These are phyloP conservation scores for Cheirogaleus medius DNA, from an alignment of 2,113 vertebrate species.

Conservation along the genomic window DNA sequence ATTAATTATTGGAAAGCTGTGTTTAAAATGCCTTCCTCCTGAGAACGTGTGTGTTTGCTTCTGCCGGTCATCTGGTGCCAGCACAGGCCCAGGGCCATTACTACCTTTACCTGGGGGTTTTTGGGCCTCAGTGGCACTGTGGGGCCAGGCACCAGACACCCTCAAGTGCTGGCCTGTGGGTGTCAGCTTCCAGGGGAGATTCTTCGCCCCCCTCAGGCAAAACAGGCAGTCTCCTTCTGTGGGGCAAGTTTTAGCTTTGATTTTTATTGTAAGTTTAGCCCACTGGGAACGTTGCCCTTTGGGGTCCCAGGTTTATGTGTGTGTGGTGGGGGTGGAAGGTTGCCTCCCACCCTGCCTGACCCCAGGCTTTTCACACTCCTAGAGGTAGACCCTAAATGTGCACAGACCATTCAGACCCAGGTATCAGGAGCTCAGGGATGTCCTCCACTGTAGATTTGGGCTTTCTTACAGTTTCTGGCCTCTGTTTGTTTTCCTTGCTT, in stretches of 20 bases:
- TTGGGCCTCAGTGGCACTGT: not conserved
- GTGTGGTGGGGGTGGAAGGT: not conserved
- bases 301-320: not conserved
- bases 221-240: not conserved
- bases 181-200: rapidly evolving
- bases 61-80: not conserved
- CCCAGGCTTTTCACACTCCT: not conserved
- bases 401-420: not conserved
- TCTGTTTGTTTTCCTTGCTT: not conserved
- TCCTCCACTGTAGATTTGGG: too few species aligned
- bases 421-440: rapidly evolving
- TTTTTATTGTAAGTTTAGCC: not conserved
- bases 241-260: not conserved
- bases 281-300: not conserved
- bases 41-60: not conserved
- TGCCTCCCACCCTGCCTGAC: not conserved
- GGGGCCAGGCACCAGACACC: not conserved
- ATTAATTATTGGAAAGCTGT: not conserved
- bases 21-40: not conserved
- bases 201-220: not conserved
- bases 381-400: too few species aligned
- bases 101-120: not conserved
- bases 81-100: not conserved
- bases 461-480: not conserved
- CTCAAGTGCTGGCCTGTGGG: not conserved